A percentile compares a stretch with the other conserved stretches of the same genome.
These are phyloP conservation scores for Bursaphelenchus okinawaensis DNA, from an alignment of 2,888 invertebrate species.

Conservation along the genomic window DNA sequence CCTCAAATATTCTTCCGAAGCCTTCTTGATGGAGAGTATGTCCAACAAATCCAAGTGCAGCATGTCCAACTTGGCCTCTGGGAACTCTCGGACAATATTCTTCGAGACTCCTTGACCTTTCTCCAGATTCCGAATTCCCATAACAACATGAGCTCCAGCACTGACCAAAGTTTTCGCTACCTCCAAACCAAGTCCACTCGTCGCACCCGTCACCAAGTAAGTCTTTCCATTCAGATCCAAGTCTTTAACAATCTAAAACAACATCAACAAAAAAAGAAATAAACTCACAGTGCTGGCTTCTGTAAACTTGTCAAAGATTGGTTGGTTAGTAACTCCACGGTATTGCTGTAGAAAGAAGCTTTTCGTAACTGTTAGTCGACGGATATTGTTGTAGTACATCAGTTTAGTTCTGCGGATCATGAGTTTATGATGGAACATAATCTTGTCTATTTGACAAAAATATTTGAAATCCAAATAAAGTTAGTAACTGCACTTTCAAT, in stretches of 20 bases:
- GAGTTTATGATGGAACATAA: too few species aligned
- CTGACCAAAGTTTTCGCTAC: slow-evolving; percentile 40
- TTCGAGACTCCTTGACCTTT: slow-evolving; percentile 66
- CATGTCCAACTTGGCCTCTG: too few species aligned
- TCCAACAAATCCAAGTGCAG: slow-evolving; percentile 60
- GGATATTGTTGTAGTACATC: too few species aligned
- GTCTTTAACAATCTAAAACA: slow-evolving; percentile 29
- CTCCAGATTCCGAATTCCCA: slow-evolving; percentile 71
- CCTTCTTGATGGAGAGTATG: slow-evolving; percentile 59
- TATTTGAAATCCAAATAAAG: too few species aligned
- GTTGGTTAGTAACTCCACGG: too few species aligned
- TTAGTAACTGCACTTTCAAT: too few species aligned
- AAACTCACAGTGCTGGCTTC: neutral
- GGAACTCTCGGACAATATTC: too few species aligned
- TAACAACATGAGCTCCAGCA: slow-evolving; percentile 70
- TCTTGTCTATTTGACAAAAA: too few species aligned
- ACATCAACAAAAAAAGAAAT: neutral
- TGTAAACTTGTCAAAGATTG: neutral
- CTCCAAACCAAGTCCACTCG: slow-evolving; percentile 41
- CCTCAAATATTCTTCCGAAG: slow-evolving; percentile 58
- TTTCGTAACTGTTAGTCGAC: too few species aligned
- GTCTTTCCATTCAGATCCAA: slow-evolving; percentile 42
- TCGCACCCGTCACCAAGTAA: slow-evolving; percentile 44
- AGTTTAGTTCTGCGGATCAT: too few species aligned
- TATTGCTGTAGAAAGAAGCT: too few species aligned